Conservation (phyloP, 2,888 invertebrate species). For the Rugalucina vietnamica region DNA sequence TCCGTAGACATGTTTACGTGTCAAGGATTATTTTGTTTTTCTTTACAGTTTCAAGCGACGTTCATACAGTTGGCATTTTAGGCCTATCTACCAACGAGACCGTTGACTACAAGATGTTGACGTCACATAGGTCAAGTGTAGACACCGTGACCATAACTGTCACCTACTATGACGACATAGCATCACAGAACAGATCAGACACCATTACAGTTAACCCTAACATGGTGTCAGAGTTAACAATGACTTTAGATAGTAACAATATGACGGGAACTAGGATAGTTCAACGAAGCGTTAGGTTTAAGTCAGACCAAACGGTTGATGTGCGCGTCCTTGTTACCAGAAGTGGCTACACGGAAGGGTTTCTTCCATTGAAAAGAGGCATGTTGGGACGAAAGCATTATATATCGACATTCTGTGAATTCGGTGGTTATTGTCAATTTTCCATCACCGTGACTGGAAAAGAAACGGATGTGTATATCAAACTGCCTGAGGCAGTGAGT, state of each 20-base stretch:
- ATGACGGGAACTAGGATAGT: not conserved
- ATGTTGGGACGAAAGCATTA: conserved; percentile 44
- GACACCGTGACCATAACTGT: too few species aligned
- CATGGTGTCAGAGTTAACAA: not conserved
- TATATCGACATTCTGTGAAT: conserved; percentile 52
- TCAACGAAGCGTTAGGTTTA: not conserved
- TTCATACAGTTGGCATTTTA: not conserved
- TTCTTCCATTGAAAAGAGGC: conserved; percentile 16
- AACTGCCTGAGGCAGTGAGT: conserved; percentile 32
- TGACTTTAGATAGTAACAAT: not conserved
- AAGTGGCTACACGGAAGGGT: conserved; percentile 37
- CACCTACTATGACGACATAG: too few species aligned
- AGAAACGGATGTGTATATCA: conserved; percentile 33
- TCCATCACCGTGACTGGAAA: conserved; percentile 22
- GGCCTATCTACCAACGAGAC: not conserved
- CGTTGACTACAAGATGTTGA: not conserved
- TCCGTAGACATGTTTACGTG: too few species aligned
- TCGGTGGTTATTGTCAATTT: conserved; percentile 53
- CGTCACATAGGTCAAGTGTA: too few species aligned
- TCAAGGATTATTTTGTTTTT: too few species aligned
- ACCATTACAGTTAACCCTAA: not conserved
- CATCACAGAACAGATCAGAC: too few species aligned
- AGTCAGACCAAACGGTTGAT: not conserved
- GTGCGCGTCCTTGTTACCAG: not conserved
- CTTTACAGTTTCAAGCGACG: not conserved